Base-by-base conservation (phyloP, 2,888 invertebrate species). In the Acanthococcus lagerstroemiae region DNA sequence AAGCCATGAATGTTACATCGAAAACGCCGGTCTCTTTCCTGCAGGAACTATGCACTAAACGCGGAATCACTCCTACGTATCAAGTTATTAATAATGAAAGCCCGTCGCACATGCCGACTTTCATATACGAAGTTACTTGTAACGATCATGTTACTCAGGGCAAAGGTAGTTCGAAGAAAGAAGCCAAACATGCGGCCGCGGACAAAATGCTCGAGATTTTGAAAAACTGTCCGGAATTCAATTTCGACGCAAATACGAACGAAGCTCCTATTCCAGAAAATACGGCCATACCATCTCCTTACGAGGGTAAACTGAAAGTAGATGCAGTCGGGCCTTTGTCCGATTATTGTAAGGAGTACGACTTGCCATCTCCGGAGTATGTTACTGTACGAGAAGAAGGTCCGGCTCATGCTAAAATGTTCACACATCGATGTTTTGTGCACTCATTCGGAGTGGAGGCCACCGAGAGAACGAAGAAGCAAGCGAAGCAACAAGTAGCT, bases 21-120 rank as follows among this genome's bases (percentile, higher is more conserved):
- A 85, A 86, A 75, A 85, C 84, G 0, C 82, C 85, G 1, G 81
- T 83, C 5, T 83, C 85, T 48, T 80, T 84, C 3, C 76, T 86
- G 17, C 85, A 85, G 73, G 86, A 86, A 74, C 78, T 84, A 76
- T 81, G 84, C 76, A 77, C 81, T 4, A 82, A 83, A 71, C 74
- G 77, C 22, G 76, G 77, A 0, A 72, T 73, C 19, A 72, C 76
- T 0, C 83, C 84, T 0, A 81, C 82, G 66, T 86, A 83, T 72
- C 78, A 72, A 80, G 81, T 74, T 76, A 80, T 75, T 79, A 78
- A 74, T 75, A 78, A 68, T 80, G 81, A 73, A 63, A 71, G 65
- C 78, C 79, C 71, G n/a, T 69, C 71, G 2, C 72, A 71, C 63
- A 69, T 71, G n/a, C 69, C 72, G 12, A 19, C 69, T 3, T 74